Base-by-base conservation (phyloP, 2,797 vertebrate species). In the Decapterus maruadsi region DNA sequence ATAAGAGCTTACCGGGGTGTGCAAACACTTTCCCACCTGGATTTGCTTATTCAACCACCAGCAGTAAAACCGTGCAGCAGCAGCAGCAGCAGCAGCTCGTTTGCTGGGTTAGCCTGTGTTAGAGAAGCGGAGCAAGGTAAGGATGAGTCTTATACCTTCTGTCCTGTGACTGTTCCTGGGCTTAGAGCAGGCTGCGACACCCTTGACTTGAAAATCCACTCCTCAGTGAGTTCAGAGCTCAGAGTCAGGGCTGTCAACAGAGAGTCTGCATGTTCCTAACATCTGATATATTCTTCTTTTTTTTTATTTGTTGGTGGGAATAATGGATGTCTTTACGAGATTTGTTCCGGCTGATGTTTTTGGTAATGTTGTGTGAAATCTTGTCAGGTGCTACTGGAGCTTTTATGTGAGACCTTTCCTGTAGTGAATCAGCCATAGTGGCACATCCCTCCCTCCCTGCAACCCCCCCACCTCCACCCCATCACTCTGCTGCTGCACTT, bases 1-100 rank as follows among this genome's bases (percentile, higher is more conserved):
- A 99, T 98, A 99, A 99, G 97, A 98, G 97, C 96, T 91, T 98
- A 97, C 96, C 94, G 96, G 96, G 96, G 95, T 98, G 97, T 97
- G 97, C 97, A 98, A 97, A 98, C 97, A 98, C 97, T 97, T 97
- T 96, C 97, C 97, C 98, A 99, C 98, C 98, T 99, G 98, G 97
- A 97, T 99, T 95, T 98, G 97, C 96, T 97, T 98, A 98, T 95
- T 97, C 96, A 96, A 96, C 89, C 90, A 92, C 68, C 91, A 90
- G 94, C 92, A 82, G 89, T 90, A 88, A 88, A 92, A 89, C 59
- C 78, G 91, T 77, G 83, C 88, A 81, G 88, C 67, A 26, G 26
- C 26, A 26, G 26, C 26, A 26, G 26, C 26, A 26, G 26, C 26
- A 26, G 26, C 26, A 26, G 26, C 26, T 84, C 89, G 59, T 76